Conservation (phyloP, 2,797 vertebrate genomes). For the Coranthus polyacanthus region DNA sequence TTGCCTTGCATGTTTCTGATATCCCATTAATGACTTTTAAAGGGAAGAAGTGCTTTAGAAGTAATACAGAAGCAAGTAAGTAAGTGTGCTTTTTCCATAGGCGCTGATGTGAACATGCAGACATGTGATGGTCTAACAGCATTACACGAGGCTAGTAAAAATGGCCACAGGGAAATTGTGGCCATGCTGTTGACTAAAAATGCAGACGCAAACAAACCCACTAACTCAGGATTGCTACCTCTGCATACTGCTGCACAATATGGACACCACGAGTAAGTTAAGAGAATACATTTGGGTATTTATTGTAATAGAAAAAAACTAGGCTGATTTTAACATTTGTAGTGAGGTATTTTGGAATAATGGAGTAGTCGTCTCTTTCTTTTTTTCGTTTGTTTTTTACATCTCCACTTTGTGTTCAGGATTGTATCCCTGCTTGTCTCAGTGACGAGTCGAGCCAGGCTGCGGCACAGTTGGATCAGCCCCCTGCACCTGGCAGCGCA, state of each 20-base stretch:
- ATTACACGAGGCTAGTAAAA: slow-evolving; percentile 92
- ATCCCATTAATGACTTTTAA: background rate
- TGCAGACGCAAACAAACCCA: slow-evolving; percentile 93
- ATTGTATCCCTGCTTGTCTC: slow-evolving; percentile 92
- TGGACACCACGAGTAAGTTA: slow-evolving; percentile 91
- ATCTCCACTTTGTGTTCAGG: slow-evolving; percentile 74
- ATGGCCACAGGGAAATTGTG: slow-evolving; percentile 87
- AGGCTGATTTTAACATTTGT: background rate
- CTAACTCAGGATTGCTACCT: slow-evolving; percentile 90
- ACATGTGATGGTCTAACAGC: slow-evolving; percentile 90
- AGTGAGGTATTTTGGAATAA: background rate
- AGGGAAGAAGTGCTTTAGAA: background rate
- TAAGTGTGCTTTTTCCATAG: slow-evolving; percentile 71
- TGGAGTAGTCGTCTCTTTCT: too few species aligned
- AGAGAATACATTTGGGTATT: background rate
- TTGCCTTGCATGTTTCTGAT: background rate
- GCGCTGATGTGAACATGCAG: slow-evolving; percentile 92
- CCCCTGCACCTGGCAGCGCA: slow-evolving; percentile 95
- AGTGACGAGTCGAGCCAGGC: slow-evolving; percentile 89
- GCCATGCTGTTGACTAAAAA: slow-evolving; percentile 89
- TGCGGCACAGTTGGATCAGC: slow-evolving; percentile 92
- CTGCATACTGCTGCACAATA: slow-evolving; percentile 92
- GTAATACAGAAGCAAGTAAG: too few species aligned
- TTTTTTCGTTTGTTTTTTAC: background rate
- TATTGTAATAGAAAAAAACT: background rate